These are phyloP conservation scores for Karalla daura DNA, from an alignment of 2,797 vertebrate genomes.

Conservation along the genomic window DNA sequence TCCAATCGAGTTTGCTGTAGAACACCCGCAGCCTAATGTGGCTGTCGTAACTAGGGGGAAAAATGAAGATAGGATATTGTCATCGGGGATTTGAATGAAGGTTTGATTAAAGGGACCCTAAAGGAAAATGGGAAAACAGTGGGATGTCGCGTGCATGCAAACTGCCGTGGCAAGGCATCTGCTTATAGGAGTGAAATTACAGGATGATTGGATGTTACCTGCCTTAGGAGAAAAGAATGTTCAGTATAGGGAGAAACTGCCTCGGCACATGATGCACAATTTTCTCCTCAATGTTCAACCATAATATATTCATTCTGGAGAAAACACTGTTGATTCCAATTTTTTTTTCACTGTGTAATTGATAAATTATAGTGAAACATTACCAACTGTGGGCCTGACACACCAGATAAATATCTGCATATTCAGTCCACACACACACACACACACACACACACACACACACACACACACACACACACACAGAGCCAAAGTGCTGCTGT, in stretches of 20 bases:
- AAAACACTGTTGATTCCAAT: not conserved
- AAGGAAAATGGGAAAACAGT: constrained; percentile 39
- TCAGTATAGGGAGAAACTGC: not conserved
- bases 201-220: constrained; percentile 37
- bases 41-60: constrained; percentile 11
- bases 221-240: constrained; percentile 14
- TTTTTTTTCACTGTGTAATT: constrained; percentile 31
- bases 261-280: not conserved
- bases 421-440: not conserved
- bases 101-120: constrained; percentile 25
- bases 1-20: constrained; percentile 34
- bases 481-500: not conserved
- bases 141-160: constrained; percentile 17
- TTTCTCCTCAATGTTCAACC: not conserved
- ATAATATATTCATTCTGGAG: constrained; percentile 43
- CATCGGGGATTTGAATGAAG: constrained; percentile 15
- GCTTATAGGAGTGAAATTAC: constrained; percentile 29
- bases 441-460: not conserved
- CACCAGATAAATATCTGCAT: constrained; percentile 45
- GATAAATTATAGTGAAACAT: constrained; percentile 45
- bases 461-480: not conserved
- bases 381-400: constrained; percentile 15
- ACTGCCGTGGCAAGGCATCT: not conserved
- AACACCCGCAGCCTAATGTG: constrained; percentile 23
- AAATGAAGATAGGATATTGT: constrained; percentile 25